Percentiles rank a stretch among this genome's conserved stretches.
These are phyloP conservation scores for Eurytoma adleriae DNA, from an alignment of 2,888 invertebrate species.

Conservation along the genomic window DNA sequence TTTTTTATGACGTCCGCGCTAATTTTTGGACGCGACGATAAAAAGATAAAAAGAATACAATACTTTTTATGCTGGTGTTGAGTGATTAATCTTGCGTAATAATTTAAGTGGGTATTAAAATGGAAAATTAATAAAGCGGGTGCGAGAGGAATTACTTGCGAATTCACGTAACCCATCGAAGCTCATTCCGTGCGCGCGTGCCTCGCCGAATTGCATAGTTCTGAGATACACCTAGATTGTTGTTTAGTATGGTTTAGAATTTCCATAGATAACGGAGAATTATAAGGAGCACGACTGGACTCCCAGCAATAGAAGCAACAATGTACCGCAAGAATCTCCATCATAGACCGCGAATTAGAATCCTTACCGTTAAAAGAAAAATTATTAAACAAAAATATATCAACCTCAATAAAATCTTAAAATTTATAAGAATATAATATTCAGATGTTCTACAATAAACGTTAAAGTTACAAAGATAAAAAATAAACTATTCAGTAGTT, in stretches of 20 bases:
- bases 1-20: too few species aligned
- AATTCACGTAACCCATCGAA: constrained; percentile 15
- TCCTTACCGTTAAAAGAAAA: not conserved
- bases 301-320: constrained; percentile 14
- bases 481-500: not conserved
- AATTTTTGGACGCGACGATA: too few species aligned
- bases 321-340: constrained; percentile 11
- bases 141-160: constrained; percentile 25
- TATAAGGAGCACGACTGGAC: constrained; percentile 65
- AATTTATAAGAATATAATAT: too few species aligned
- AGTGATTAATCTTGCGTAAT: not conserved
- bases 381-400: too few species aligned
- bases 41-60: too few species aligned
- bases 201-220: constrained; percentile 71
- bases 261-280: constrained; percentile 75
- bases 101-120: not conserved
- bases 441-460: too few species aligned
- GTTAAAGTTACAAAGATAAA: constrained; percentile 17
- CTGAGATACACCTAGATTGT: constrained; percentile 69
- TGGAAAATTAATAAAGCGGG: not conserved
- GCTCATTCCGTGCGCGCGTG: constrained; percentile 57
- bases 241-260: constrained; percentile 74
- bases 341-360: not conserved
- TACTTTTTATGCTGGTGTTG: not conserved
- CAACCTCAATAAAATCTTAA: not conserved